Evolutionary conservation across 1,140 invertebrate genomes (phyloP).

Genomic region (Pseudomyrmex flavicornis): DNA sequence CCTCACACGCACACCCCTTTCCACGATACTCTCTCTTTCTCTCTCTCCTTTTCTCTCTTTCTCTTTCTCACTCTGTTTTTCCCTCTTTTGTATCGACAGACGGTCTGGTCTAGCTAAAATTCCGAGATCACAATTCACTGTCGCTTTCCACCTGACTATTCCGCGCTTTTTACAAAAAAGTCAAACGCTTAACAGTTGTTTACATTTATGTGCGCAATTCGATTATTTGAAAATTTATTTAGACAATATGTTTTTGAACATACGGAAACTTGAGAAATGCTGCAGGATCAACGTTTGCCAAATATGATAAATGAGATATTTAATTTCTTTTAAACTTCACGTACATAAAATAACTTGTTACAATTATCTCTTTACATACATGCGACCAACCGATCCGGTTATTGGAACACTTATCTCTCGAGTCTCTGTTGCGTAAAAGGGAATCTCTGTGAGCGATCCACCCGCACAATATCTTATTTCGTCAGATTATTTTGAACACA

Average conservation of each 20-base stretch:
- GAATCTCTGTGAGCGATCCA: too few species aligned
- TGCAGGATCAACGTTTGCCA: not conserved
- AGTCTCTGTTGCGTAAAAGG: too few species aligned
- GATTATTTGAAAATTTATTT: not conserved
- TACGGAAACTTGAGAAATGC: not conserved
- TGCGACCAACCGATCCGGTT: too few species aligned
- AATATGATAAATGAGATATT: not conserved
- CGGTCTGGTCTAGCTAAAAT: constrained; percentile 33
- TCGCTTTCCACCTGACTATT: constrained; percentile 12
- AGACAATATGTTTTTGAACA: not conserved
- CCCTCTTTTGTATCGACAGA: not conserved
- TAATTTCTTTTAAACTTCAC: too few species aligned
- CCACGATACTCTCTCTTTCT: constrained; percentile 57
- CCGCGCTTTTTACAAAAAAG: not conserved
- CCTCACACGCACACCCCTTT: constrained; percentile 59
- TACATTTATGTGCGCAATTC: not conserved
- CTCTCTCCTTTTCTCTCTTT: constrained; percentile 47
- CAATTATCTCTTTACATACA: too few species aligned
- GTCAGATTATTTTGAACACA: not conserved
- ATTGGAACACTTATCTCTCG: too few species aligned
- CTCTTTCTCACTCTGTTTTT: constrained; percentile 10
- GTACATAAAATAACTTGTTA: too few species aligned
- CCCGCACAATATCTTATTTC: too few species aligned
- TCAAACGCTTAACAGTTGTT: not conserved
- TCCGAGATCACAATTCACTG: constrained; percentile 40